Evolutionary conservation across 23 tunicate species (phyloP), one percentile per base, ranked within the genome.

Genomic region (Corella eumyota): DNA sequence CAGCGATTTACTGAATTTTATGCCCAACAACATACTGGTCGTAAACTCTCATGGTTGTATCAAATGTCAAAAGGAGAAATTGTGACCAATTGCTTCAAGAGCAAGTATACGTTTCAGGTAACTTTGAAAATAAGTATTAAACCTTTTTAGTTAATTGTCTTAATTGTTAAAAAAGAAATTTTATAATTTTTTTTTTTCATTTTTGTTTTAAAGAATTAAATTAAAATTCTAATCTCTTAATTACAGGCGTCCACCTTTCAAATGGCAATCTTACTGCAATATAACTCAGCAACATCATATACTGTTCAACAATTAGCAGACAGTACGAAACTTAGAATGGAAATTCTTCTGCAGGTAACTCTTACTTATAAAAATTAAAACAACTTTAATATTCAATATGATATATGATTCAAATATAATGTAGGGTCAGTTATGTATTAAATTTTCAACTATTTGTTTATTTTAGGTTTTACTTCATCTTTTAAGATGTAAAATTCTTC

Each of bases 171-270:
- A 44, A 13, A 44, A 44, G 17, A 44, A 44, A 17, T 44, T 13
- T 44, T 44, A 44, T 17, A 13, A 44, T 13, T 44, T n/a, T n/a
- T n/a, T n/a, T n/a, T n/a, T n/a, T n/a, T n/a, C n/a, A n/a, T n/a
- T n/a, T n/a, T n/a, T n/a, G 49, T 44, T 13, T 44, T 13, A 13
- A 44, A 13, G 17, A 13, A 17, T 44, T 13, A 44, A 44, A 44
- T 44, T 44, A 13, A 13, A 13, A 13, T 44, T 13, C n/a, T n/a
- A n/a, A n/a, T n/a, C n/a, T n/a, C n/a, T n/a, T n/a, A n/a, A n/a
- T n/a, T n/a, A n/a, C 81, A 88, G 92, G 98, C 98, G 1, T 92
- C 98, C 35, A 92, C 98, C 45, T 81, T 92, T 71, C 98, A 92
- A 92, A 92, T 92, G 98, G 98, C 98, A 32, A 76, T 92, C 54